Evolutionary conservation across 2,888 invertebrate species (phyloP).

Genomic region (Poecilobothrus nobilitatus): DNA sequence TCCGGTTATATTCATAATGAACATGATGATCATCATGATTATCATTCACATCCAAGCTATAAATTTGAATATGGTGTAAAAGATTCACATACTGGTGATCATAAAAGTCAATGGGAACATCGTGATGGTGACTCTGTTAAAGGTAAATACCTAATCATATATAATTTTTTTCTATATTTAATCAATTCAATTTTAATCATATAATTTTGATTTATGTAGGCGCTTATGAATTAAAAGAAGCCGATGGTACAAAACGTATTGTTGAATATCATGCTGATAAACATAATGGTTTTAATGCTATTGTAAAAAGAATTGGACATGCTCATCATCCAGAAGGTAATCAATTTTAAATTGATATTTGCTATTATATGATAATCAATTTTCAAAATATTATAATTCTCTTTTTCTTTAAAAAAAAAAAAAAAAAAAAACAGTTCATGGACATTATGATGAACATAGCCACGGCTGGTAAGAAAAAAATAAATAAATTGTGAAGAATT

Average conservation of each 20-base stretch:
- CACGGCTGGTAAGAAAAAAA: not conserved
- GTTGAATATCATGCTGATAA: conserved; percentile 47
- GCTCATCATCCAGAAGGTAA: conserved; percentile 33
- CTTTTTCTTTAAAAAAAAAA: not conserved
- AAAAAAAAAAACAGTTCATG: not conserved
- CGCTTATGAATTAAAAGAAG: conserved; percentile 45
- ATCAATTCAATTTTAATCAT: not conserved
- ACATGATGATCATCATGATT: conserved; percentile 38
- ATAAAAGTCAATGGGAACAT: conserved; percentile 46
- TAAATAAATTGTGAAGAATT: too few relatives aligned
- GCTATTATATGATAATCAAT: too few relatives aligned
- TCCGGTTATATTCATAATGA: conserved; percentile 26
- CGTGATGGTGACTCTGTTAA: conserved; percentile 49
- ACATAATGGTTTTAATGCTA: conserved; percentile 46
- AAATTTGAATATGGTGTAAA: conserved; percentile 47
- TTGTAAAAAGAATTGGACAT: conserved; percentile 46
- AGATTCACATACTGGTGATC: conserved; percentile 45
- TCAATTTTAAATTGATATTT: not conserved
- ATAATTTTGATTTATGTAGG: conserved; percentile 24
- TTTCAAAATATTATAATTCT: not conserved
- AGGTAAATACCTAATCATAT: conserved; percentile 28
- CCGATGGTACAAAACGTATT: conserved; percentile 47
- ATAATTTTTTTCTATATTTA: conserved; percentile 12
- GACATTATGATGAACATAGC: conserved; percentile 17
- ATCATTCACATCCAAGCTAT: conserved; percentile 43